A percentile compares a stretch with the other conserved stretches of the same genome.
Evolutionary conservation across 2,113 vertebrate genomes (phyloP).

Genomic region (Platichthys stellatus): DNA sequence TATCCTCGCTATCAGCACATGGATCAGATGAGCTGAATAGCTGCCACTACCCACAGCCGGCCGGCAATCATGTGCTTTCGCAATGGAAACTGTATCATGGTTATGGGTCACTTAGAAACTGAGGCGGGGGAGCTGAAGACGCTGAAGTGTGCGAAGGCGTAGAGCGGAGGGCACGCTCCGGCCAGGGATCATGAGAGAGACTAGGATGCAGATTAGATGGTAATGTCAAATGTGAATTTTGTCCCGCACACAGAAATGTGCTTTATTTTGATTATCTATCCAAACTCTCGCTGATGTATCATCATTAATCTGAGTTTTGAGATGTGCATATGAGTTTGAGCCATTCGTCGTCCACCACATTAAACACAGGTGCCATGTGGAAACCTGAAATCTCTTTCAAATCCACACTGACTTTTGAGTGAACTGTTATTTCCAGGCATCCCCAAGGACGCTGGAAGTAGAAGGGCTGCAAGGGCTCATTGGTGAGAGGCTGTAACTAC

Average conservation of each 20-base stretch:
- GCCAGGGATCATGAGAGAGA: neutral
- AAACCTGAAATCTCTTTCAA: neutral
- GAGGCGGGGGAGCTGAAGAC: neutral
- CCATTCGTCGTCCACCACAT: neutral
- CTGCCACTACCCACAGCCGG: constrained; percentile 18
- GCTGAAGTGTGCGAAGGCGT: neutral
- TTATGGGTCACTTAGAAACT: constrained; percentile 41
- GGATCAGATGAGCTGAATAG: constrained; percentile 44
- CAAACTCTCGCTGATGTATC: too few species aligned
- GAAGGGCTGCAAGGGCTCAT: too few species aligned
- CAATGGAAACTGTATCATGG: constrained; percentile 53
- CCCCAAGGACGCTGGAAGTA: too few species aligned
- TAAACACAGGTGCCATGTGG: neutral
- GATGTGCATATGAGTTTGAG: neutral
- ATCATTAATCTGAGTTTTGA: neutral
- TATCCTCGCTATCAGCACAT: constrained; percentile 48
- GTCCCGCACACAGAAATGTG: neutral
- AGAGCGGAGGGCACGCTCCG: neutral
- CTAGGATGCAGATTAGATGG: neutral
- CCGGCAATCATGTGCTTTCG: constrained; percentile 35
- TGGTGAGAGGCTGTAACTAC: too few species aligned
- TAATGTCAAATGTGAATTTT: neutral
- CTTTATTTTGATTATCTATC: neutral
- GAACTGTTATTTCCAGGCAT: too few species aligned
- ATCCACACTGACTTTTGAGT: neutral